These are phyloP conservation scores for Perizoma flavofasciatum DNA, from an alignment of 2,888 invertebrate genomes.

Conservation along the genomic window DNA sequence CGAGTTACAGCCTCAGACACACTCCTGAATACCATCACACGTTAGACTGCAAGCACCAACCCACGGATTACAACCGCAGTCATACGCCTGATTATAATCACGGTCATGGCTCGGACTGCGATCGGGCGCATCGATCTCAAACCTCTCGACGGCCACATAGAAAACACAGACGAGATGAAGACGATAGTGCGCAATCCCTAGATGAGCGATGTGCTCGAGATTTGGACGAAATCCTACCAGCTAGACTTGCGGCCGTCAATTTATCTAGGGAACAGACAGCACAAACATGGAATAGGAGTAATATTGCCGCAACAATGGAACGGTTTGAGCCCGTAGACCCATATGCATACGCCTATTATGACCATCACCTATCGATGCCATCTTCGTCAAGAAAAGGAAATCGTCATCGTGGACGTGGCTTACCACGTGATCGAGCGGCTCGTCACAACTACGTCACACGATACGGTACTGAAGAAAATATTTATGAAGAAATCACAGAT, in stretches of 20 bases:
- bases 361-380: conserved; percentile 87
- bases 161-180: conserved; percentile 71
- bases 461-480: conserved; percentile 93
- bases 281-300: conserved; percentile 85
- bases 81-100: conserved; percentile 76
- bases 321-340: conserved; percentile 86
- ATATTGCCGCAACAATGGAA: conserved; percentile 86
- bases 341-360: conserved; percentile 93
- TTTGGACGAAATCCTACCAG: conserved; percentile 79
- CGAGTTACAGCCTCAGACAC: conserved; percentile 71
- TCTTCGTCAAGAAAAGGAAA: conserved; percentile 76
- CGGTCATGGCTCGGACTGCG: conserved; percentile 70
- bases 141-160: conserved; percentile 68
- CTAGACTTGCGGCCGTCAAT: conserved; percentile 77
- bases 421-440: conserved; percentile 72
- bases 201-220: conserved; percentile 78
- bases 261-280: conserved; percentile 71
- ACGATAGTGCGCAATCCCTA: conserved; percentile 75
- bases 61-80: conserved; percentile 69
- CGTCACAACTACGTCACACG: conserved; percentile 90
- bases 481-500: conserved; percentile 91
- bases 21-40: conserved; percentile 73
- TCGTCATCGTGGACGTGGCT: conserved; percentile 74
- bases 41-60: conserved; percentile 70
- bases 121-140: conserved; percentile 70